Conservation (phyloP, 2,888 invertebrate species). For the Leucophora obtusa region DNA sequence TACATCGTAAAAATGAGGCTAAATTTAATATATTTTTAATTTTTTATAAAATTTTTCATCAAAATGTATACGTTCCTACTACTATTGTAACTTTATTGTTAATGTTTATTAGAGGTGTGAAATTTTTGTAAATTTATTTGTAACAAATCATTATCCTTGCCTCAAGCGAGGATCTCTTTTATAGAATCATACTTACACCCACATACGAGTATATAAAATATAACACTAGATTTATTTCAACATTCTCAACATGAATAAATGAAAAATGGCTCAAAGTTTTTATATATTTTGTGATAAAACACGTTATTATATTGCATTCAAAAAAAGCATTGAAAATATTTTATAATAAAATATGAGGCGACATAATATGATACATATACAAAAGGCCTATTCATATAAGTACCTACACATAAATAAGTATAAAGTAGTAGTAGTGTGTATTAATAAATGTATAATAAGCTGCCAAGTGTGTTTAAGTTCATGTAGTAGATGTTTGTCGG, state of each 20-base stretch:
- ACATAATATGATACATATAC: too few relatives aligned
- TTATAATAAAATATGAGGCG: too few relatives aligned
- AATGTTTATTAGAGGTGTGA: constrained; percentile 50
- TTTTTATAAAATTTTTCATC: too few relatives aligned
- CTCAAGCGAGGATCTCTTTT: constrained; percentile 38
- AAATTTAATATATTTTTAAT: too few relatives aligned
- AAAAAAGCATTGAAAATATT: too few relatives aligned
- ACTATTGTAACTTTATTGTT: background rate
- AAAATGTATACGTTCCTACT: background rate
- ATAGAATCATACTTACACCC: constrained; percentile 3
- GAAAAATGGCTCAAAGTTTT: too few relatives aligned
- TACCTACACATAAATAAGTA: constrained; percentile 21
- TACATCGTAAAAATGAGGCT: too few relatives aligned
- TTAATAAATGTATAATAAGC: constrained; percentile 39
- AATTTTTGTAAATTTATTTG: constrained; percentile 32
- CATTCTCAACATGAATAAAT: too few relatives aligned
- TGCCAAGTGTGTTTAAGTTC: background rate
- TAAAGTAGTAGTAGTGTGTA: background rate
- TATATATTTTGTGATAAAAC: too few relatives aligned
- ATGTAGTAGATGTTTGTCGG: constrained; percentile 27
- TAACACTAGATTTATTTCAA: constrained; percentile 14
- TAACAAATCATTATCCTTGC: constrained; percentile 40
- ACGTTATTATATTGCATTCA: too few relatives aligned
- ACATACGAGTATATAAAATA: background rate
- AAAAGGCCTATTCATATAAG: too few relatives aligned